A percentile compares a stretch with the other conserved stretches of the same genome.
These are phyloP conservation scores for Salvelinus fontinalis DNA, from an alignment of 2,113 vertebrate species.

Conservation along the genomic window DNA sequence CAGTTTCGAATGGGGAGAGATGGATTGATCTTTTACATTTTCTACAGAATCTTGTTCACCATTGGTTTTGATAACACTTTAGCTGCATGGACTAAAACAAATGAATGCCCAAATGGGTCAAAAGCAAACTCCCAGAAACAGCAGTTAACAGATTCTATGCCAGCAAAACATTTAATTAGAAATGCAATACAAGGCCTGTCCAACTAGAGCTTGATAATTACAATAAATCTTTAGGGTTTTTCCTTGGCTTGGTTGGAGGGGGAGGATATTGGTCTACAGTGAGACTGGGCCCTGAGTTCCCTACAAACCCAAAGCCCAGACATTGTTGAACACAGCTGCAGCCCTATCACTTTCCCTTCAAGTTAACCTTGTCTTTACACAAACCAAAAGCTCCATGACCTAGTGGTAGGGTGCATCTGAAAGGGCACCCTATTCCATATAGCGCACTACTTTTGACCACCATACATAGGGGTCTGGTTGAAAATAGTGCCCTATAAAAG, in stretches of 20 bases:
- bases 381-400: neutral
- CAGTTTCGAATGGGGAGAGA: constrained; percentile 28
- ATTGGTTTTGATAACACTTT: constrained; percentile 73
- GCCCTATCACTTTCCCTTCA: constrained; percentile 19
- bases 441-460: neutral
- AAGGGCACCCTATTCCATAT: no score
- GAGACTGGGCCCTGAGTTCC: neutral
- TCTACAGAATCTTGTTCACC: constrained; percentile 61
- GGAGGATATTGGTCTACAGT: neutral
- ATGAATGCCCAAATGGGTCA: constrained; percentile 76
- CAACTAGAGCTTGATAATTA: constrained; percentile 83
- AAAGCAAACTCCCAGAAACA: constrained; percentile 79
- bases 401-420: neutral
- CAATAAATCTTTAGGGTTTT: constrained; percentile 82
- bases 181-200: constrained; percentile 85
- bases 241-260: constrained; percentile 73
- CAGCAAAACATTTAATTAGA: constrained; percentile 82
- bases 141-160: constrained; percentile 81
- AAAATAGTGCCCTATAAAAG: neutral
- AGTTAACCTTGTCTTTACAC: constrained; percentile 30
- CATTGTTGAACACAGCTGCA: constrained; percentile 25
- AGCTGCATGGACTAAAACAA: constrained; percentile 77
- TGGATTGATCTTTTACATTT: constrained; percentile 45
- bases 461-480: no score
- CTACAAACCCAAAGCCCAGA: neutral